Evolutionary conservation across 2,113 vertebrate genomes (phyloP), one percentile per base, ranked within the genome.

Genomic region (Platichthys stellatus): DNA sequence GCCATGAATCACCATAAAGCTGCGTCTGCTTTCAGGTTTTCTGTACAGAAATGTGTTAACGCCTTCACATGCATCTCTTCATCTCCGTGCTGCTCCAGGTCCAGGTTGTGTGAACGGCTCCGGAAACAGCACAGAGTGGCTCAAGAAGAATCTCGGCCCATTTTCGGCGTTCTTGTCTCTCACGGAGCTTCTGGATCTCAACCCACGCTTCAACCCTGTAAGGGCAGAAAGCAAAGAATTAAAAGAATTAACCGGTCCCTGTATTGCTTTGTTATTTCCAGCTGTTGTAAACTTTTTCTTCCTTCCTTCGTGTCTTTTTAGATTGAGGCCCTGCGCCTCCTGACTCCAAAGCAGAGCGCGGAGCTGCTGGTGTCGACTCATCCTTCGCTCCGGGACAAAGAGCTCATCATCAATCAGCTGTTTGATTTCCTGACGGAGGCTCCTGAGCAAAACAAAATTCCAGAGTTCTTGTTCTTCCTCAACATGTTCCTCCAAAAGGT

Each of bases 181-280:
- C 12, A 3, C 5, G 4, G 13, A 87, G 13, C 57, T 94, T 15
- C 10, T 92, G 21, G 5, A 9, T 23, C 84, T 93, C 76, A 91
- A 93, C 69, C 77, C 80, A 20, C 0, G 20, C 5, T 93, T 93
- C 72, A 72, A 78, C 4, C 88, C 91, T 10, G 94, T 94, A 67
- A 76, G 92, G 60, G 14, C 0, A 8, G n/a, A n/a, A 1, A 43
- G 24, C 14, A 6, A 17, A 2, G 2, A 11, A 3, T 26, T 11
- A 13, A 18, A 15, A 23, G 0, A 7, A 31, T 31, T 31, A 7
- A 1, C 7, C 7, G 18, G 1, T 23, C 2, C 14, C 53, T 11
- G 7, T 17, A 26, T 60, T 21, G 31, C 5, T 2, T 35, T 53
- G 1, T 60, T 28, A 1, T 59, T 31, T 31, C 5, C 31, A 31